Base-by-base conservation (phyloP, 35 echinoderm and acorn worm species). In the Anneissia japonica region DNA sequence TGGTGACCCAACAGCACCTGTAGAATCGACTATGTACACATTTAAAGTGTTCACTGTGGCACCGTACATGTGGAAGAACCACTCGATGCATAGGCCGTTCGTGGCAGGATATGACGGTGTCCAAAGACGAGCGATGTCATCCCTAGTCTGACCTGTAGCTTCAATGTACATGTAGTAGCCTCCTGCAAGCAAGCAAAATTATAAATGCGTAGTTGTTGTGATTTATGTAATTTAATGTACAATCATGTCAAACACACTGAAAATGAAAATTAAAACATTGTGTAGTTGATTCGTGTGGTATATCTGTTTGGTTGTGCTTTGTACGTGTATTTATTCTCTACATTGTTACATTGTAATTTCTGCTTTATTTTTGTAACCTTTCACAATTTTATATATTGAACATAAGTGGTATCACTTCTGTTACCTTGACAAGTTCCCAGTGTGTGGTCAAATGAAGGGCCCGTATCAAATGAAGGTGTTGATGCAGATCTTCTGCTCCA, bases 141-240 rank as follows among this genome's bases (percentile, higher is more conserved):
- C 87, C 17, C 37, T 36, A 16, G 76, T 36, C 0, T 38, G 55
- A 46, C 74, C 77, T 9, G 84, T 83, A 14, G 84, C 38, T 74
- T 94, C 93, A 1, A 94, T 84, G 64, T 84, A 94, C 10, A 91
- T 74, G 74, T 91, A 94, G 74, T 94, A 80, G 36, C 89, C 93
- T 94, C 33, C 30, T 74, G 12, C 31, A 21, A 81, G 77, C 30
- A 30, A 19, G 30, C 30, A 29, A 37, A 82, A 38, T 30, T 16
- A 29, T 10, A 34, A 36, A 28, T 14, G 17, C 39, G n/a, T n/a
- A n/a, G n/a, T n/a, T n/a, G n/a, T n/a, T n/a, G n/a, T n/a, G n/a
- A n/a, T n/a, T n/a, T n/a, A n/a, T n/a, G n/a, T n/a, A n/a, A n/a
- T n/a, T n/a, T n/a, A n/a, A n/a, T n/a, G n/a, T n/a, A n/a, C n/a